Conservation (phyloP, 2,113 vertebrate species). For the Propithecus coquereli region DNA sequence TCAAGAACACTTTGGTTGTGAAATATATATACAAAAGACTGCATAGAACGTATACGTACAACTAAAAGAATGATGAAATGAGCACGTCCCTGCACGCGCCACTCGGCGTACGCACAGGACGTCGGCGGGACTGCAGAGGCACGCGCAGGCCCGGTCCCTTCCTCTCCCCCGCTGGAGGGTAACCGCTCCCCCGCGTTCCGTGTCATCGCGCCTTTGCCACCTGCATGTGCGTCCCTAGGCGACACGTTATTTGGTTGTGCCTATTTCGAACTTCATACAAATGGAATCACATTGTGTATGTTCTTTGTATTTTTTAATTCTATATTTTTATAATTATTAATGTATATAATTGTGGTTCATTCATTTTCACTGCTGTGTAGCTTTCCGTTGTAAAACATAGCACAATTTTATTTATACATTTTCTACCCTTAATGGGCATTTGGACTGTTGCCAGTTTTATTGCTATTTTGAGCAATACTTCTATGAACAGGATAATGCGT, state of each 20-base stretch:
- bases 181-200: not conserved
- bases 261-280: not conserved
- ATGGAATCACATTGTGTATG: not conserved
- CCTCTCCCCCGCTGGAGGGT: not conserved
- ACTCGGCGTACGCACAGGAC: not conserved
- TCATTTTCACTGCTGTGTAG: not conserved
- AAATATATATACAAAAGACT: not conserved
- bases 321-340: not conserved
- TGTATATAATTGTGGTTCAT: not conserved
- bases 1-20: not conserved
- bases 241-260: not conserved
- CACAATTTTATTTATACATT: not conserved
- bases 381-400: not conserved
- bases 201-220: not conserved
- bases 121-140: too few relatives aligned
- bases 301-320: not conserved
- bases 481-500: not conserved
- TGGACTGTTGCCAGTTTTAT: not conserved
- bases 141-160: fast-evolving
- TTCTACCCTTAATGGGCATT: not conserved
- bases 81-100: not conserved
- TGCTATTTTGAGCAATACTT: not conserved
- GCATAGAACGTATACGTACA: not conserved
- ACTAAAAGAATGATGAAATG: not conserved
- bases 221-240: not conserved